Evolutionary conservation across 2,113 vertebrate genomes (phyloP).

Genomic region (Pogona vitticeps): DNA sequence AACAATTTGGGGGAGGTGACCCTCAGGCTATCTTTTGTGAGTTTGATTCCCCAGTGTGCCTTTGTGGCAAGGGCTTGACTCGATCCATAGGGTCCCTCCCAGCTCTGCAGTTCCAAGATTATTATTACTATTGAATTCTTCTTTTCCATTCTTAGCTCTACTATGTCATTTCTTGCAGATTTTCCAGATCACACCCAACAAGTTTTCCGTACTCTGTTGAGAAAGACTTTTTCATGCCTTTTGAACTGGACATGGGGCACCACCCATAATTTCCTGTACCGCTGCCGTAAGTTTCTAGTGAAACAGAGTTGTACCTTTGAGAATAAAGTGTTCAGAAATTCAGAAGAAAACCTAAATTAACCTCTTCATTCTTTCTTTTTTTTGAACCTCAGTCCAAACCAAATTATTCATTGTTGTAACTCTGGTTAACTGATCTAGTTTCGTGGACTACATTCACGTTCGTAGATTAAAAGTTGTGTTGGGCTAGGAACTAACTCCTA

Average conservation of each 20-base stretch:
- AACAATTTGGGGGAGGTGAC: neutral
- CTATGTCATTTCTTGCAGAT: neutral
- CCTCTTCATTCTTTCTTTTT: neutral
- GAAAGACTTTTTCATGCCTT: neutral
- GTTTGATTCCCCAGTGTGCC: too few relatives aligned
- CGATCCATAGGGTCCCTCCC: too few relatives aligned
- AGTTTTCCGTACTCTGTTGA: fast-evolving
- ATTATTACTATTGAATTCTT: too few relatives aligned
- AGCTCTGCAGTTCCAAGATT: too few relatives aligned
- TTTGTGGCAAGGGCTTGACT: too few relatives aligned
- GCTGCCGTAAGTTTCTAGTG: slow-evolving; percentile 12
- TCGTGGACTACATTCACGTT: neutral
- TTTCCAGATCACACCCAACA: neutral
- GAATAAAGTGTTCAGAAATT: neutral
- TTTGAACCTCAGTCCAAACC: neutral
- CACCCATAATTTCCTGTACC: slow-evolving; percentile 53
- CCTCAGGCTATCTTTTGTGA: neutral
- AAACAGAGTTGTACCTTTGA: neutral
- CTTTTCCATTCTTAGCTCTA: neutral
- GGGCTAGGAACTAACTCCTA: neutral
- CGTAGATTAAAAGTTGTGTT: neutral
- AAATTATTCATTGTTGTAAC: too few relatives aligned
- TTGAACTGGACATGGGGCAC: slow-evolving; percentile 58
- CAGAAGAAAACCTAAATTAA: neutral
- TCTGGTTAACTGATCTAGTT: neutral